Evolutionary conservation across 2,113 vertebrate genomes (phyloP), one percentile per base, ranked within the genome.

Genomic region (Chelonoidis abingdonii): DNA sequence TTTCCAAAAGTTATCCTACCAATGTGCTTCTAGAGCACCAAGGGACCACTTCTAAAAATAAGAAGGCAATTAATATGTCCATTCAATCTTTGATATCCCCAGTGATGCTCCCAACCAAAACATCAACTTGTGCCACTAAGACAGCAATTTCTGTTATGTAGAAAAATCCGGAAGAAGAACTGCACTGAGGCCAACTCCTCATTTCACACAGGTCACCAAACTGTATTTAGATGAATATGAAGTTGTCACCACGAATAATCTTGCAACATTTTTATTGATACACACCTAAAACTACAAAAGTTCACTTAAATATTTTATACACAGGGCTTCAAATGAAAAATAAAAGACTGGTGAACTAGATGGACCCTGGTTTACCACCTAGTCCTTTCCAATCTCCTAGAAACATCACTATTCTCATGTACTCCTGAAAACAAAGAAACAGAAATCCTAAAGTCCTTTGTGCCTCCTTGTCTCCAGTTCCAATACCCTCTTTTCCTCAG

Each of bases 361-460:
- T 12, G 3, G 16, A 1, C 17, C 41, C 80, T 59, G 12, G n/a
- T 8, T 49, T 41, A 57, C 4, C 27, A 13, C 52, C 54, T 19
- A n/a, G 38, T 9, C 24, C 78, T 88, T 38, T 8, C 25, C 35
- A 0, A 0, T 5, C 47, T 24, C 90, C 90, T 3, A 2, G 10
- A 54, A n/a, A 6, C 76, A 56, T 16, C 87, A 87, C 88, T 35
- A 87, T 5, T 78, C 10, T 11, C 86, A 41, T 24, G 6, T 80
- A 6, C 11, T 50, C 83, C 22, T 31, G 88, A 5, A 47, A 31
- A 75, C 24, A 8, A 56, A 87, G 6, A 83, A 2, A 53, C 1
- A 47, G 69, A 82, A 84, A 52, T 81, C 38, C 11, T 87, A 16
- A 84, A 93, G 88, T 31, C 16, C 11, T 87, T 1, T 10, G 2